phyloP scores from a whole-genome alignment of 2,113 vertebrate species.

The Myrmecobius fasciatus region DNA sequence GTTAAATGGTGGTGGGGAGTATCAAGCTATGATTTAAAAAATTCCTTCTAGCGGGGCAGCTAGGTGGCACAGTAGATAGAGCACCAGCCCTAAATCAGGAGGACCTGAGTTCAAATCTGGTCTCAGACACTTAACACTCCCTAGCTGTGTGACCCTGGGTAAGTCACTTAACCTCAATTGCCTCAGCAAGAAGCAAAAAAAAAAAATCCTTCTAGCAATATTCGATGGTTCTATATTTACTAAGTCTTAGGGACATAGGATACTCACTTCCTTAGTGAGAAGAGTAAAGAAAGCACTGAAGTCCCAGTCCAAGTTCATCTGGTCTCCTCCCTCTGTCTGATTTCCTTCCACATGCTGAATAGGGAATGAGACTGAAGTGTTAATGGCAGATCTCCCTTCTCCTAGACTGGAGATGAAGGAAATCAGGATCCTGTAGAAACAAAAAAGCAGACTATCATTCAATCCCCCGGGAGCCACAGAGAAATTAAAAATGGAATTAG shows the following conservation, averaged over 20 bases:
- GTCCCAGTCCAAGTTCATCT: neutral
- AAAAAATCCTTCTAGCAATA: neutral
- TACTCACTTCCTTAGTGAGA: neutral
- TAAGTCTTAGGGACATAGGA: neutral
- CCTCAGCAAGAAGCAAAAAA: too few relatives aligned
- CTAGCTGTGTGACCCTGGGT: too few relatives aligned
- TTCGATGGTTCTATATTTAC: neutral
- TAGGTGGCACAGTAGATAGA: too few relatives aligned
- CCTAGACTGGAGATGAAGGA: conserved; percentile 55
- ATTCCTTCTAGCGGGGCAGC: too few relatives aligned
- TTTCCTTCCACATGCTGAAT: conserved; percentile 5
- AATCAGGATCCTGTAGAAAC: conserved; percentile 68
- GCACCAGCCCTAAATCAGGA: too few relatives aligned
- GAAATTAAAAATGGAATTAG: conserved; percentile 80
- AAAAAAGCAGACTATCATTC: conserved; percentile 58
- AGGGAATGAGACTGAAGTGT: conserved; percentile 23
- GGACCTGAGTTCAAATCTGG: too few relatives aligned
- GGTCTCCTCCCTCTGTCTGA: neutral
- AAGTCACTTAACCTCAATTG: too few relatives aligned
- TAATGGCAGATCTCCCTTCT: conserved; percentile 22
- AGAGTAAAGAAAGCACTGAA: conserved; percentile 6
- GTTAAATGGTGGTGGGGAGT: neutral
- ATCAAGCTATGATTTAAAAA: too few relatives aligned
- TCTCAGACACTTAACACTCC: too few relatives aligned
- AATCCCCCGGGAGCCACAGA: conserved; percentile 63